Percentiles rank a stretch among this genome's conserved stretches.
Evolutionary conservation across 2,113 vertebrate species (phyloP).

Genomic region (Entelurus aequoreus): DNA sequence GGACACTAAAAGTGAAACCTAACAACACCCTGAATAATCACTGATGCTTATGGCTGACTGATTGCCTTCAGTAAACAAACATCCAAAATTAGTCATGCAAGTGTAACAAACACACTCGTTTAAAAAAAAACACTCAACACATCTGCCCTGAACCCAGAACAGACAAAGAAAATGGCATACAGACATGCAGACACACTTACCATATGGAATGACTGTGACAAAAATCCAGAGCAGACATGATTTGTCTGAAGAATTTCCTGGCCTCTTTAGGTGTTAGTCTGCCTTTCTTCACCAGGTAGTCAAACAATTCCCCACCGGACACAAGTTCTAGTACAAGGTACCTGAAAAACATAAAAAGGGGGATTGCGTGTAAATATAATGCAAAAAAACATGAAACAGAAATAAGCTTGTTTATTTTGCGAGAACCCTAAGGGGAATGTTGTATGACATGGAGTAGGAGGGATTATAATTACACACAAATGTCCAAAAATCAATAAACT

Average conservation of each 20-base stretch:
- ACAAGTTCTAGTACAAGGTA: constrained; percentile 99
- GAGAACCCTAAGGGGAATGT: constrained; percentile 1
- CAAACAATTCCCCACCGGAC: constrained; percentile 96
- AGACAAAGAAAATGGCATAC: neutral
- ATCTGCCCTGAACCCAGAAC: neutral
- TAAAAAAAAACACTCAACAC: neutral
- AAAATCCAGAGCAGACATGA: constrained; percentile 98
- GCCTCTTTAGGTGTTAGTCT: constrained; percentile 97
- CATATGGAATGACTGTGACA: constrained; percentile 99
- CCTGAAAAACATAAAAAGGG: constrained; percentile 62
- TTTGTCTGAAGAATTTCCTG: constrained; percentile 98
- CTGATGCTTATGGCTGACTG: neutral
- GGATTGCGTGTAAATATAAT: neutral
- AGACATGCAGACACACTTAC: constrained; percentile 66
- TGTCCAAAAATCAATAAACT: constrained; percentile 8
- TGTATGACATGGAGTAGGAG: constrained; percentile 1
- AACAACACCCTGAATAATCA: neutral
- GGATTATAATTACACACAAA: constrained; percentile 15
- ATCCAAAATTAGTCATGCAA: neutral
- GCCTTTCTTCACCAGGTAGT: constrained; percentile 99
- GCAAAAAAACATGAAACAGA: neutral
- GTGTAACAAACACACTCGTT: neutral
- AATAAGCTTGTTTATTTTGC: neutral
- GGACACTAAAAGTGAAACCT: neutral
- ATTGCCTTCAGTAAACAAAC: neutral